Conservation (phyloP, 1,140 invertebrate genomes). For the Ceratosolen solmsi region DNA sequence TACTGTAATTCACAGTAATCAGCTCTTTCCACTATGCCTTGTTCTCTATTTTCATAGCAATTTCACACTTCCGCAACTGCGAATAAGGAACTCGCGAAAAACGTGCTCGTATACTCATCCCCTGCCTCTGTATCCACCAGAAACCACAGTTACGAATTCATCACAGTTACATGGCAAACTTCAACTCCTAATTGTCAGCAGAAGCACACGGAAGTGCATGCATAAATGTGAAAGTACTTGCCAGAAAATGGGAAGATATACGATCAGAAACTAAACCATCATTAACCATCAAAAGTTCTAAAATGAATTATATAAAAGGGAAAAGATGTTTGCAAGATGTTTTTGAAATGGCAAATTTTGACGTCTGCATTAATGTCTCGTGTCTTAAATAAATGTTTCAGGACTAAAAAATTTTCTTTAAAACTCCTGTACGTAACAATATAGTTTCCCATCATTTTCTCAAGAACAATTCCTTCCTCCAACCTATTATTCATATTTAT, state of each 20-base stretch:
- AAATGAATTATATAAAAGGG: not conserved
- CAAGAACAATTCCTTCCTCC: too few relatives aligned
- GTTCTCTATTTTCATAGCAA: constrained; percentile 47
- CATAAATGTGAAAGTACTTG: not conserved
- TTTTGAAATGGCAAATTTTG: too few relatives aligned
- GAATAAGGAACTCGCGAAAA: constrained; percentile 40
- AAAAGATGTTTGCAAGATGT: too few relatives aligned
- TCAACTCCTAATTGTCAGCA: not conserved
- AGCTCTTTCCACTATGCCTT: constrained; percentile 12
- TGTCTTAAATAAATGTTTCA: too few relatives aligned
- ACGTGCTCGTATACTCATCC: not conserved
- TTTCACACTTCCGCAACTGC: constrained; percentile 48
- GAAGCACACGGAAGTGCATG: not conserved
- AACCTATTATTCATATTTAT: too few relatives aligned
- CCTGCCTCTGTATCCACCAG: not conserved
- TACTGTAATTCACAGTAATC: constrained; percentile 18
- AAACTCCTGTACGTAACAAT: too few relatives aligned
- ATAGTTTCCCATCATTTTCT: too few relatives aligned
- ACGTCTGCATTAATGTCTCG: too few relatives aligned
- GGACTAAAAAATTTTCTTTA: too few relatives aligned
- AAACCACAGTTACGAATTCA: constrained; percentile 49
- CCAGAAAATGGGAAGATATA: too few relatives aligned
- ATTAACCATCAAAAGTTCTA: not conserved
- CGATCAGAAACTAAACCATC: not conserved
- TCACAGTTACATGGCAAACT: constrained; percentile 49